Evolutionary conservation across 2,797 vertebrate genomes (phyloP).

Genomic region (Hippoglossus hippoglossus): DNA sequence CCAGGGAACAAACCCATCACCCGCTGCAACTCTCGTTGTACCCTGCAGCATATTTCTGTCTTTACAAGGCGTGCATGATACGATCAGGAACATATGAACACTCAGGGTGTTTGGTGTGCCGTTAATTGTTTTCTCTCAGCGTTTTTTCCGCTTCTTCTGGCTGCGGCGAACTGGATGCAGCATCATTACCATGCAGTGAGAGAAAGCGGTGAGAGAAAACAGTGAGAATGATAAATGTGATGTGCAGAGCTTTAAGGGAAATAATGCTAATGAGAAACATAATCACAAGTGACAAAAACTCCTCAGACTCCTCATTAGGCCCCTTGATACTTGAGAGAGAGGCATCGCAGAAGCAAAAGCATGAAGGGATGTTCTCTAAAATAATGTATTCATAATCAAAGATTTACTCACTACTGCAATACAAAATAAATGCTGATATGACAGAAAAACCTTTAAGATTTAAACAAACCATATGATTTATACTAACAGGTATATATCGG

Average conservation of each 20-base stretch:
- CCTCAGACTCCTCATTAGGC: conserved; percentile 29
- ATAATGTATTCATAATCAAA: neutral
- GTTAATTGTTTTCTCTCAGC: conserved; percentile 34
- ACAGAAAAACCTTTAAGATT: neutral
- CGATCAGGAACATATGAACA: conserved; percentile 33
- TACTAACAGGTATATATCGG: neutral
- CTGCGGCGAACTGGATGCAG: conserved; percentile 7
- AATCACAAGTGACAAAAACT: conserved; percentile 36
- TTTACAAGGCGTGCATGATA: neutral
- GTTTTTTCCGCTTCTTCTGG: neutral
- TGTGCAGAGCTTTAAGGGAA: conserved; percentile 36
- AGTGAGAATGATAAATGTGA: conserved; percentile 18
- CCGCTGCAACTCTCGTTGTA: neutral
- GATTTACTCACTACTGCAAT: neutral
- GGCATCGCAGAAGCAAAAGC: neutral
- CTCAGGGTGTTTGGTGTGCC: neutral
- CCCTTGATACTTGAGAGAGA: conserved; percentile 1
- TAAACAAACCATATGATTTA: neutral
- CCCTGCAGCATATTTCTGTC: conserved; percentile 26
- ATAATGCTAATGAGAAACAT: conserved; percentile 45
- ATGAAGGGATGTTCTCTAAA: neutral
- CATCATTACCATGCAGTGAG: conserved; percentile 28
- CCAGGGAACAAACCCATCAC: conserved; percentile 11
- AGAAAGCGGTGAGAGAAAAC: conserved; percentile 25
- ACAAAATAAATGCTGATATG: neutral